Base-by-base conservation (phyloP, 2,113 vertebrate genomes). In the Todiramphus saurophagus region DNA sequence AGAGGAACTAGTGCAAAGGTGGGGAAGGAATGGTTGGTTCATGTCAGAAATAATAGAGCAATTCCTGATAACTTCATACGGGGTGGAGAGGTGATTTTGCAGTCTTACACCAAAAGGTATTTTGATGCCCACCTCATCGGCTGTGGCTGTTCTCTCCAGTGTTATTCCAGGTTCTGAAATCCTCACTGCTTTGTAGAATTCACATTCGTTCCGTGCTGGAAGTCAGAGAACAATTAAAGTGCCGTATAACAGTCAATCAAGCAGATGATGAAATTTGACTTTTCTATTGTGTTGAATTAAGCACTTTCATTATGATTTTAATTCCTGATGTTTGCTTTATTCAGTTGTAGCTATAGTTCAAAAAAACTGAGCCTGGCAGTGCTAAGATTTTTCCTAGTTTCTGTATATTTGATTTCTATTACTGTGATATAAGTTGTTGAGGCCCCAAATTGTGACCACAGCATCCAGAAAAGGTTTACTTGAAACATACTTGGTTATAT, bases 21-120 rank as follows among this genome's bases (percentile, higher is more conserved):
- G 66, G 44, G 78, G 69, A 30, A 80, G 73, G 77, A 94, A 95
- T 33, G 77, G 89, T 62, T 92, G 37, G 30, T 92, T 97, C 92
- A 87, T 94, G 96, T 98, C 95, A 95, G 97, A 91, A 97, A 92
- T 96, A 95, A 96, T 82, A 67, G 92, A 91, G 90, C 79, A 70
- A 88, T 95, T 94, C 83, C 78, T 91, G 97, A 97, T 97, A 97
- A 90, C 90, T 93, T 91, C 67, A 10, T 24, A 11, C 2, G 4
- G 41, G 35, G 39, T 48, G 69, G 84, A 81, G 66, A 87, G 83
- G 66, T 92, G 82, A 33, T 62, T 37, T 46, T 77, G 18, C 48
- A 64, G n/a, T 64, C 60, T 70, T 77, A 13, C 21, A 18, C 51
- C 9, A 3, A 73, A 74, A 73, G 23, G 7, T 84, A 21, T 84